These are phyloP conservation scores for Mellilla xanthometata DNA, from an alignment of 2,888 invertebrate species.

Conservation along the genomic window DNA sequence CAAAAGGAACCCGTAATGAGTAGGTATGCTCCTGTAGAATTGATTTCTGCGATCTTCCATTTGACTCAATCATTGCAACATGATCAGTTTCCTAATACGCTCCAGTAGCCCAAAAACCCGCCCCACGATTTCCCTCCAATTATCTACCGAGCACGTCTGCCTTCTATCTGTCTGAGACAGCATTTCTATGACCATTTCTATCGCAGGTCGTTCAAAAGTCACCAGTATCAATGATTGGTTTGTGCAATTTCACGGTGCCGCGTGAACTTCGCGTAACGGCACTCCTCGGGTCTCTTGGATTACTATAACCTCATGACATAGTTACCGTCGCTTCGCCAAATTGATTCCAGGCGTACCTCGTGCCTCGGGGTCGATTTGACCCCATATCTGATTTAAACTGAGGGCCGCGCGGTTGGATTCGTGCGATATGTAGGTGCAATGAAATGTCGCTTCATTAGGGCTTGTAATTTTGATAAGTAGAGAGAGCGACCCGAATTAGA, in stretches of 20 bases:
- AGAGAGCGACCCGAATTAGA: not conserved
- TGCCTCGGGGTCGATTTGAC: conserved; percentile 40
- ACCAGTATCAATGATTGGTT: conserved; percentile 63
- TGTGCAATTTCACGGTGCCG: conserved; percentile 67
- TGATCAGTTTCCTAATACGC: not conserved
- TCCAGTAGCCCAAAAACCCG: conserved; percentile 10
- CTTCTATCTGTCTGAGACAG: conserved; percentile 26
- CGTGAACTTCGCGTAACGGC: conserved; percentile 69
- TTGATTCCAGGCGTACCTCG: conserved; percentile 62
- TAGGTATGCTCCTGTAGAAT: too few relatives aligned
- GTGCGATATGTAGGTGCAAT: conserved; percentile 28
- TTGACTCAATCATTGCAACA: too few relatives aligned
- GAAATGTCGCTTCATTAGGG: conserved; percentile 14
- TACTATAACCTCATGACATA: conserved; percentile 75
- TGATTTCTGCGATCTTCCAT: too few relatives aligned
- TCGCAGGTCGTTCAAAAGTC: conserved; percentile 61
- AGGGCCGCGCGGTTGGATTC: conserved; percentile 41
- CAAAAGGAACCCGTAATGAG: too few relatives aligned
- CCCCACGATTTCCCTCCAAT: conserved; percentile 7
- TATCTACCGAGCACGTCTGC: conserved; percentile 20
- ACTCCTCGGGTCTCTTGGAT: conserved; percentile 48
- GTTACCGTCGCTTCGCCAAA: conserved; percentile 63
- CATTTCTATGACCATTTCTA: conserved; percentile 44
- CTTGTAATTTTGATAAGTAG: not conserved
- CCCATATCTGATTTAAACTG: conserved; percentile 29